phyloP scores from a whole-genome alignment of 2,113 vertebrate genomes.

The Prunella himalayana region DNA sequence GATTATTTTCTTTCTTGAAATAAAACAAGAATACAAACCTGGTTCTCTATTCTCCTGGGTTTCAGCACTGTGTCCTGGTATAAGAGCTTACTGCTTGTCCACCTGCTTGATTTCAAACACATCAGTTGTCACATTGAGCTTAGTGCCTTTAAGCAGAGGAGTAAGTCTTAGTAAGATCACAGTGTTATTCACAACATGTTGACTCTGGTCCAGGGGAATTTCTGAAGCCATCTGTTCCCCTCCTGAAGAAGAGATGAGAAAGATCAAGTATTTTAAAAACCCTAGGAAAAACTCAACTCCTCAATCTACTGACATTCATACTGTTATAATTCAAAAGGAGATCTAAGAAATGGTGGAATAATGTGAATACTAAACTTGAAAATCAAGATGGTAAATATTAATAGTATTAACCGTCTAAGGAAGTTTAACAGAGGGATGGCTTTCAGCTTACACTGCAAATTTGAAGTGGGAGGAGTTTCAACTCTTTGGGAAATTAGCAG shows the following conservation, averaged over 20 bases:
- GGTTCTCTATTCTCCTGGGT: background rate
- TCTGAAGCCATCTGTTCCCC: background rate
- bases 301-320: background rate
- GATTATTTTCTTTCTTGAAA: background rate
- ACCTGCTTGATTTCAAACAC: background rate
- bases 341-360: background rate
- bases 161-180: background rate
- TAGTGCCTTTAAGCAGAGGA: background rate
- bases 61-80: background rate
- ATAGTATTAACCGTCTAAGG: background rate
- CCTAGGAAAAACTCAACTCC: background rate
- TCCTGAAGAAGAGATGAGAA: background rate
- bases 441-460: background rate
- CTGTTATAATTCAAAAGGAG: background rate
- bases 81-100: background rate
- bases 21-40: background rate
- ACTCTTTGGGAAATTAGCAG: background rate
- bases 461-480: background rate
- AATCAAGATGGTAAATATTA: background rate
- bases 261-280: background rate
- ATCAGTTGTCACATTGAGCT: background rate
- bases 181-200: background rate
- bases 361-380: background rate
- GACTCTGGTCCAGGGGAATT: background rate
- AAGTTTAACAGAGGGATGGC: background rate